Evolutionary conservation across 2,113 vertebrate species (phyloP), one percentile per base, ranked within the genome.

Genomic region (Crotalus helleri): DNA sequence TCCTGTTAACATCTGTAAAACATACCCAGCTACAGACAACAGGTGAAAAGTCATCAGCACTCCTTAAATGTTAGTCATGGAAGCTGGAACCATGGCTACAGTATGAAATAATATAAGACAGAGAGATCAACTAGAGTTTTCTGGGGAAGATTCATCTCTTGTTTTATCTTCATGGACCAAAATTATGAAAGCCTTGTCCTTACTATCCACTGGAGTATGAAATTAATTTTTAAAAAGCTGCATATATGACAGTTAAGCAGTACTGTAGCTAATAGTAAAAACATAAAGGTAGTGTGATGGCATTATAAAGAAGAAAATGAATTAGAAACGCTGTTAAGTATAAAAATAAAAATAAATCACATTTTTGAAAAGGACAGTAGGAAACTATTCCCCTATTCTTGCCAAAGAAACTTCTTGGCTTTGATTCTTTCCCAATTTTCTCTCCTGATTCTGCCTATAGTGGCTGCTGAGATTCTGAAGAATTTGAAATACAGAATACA

Each of bases 221-320:
- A 90, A 92, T 59, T 90, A 74, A 7, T 33, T 90, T 89, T 92
- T 85, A 92, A 89, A 64, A 85, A 92, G 39, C 19, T 33, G 24
- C 46, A 85, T 90, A 15, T 88, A 57, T 92, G 26, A 55, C 15
- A n/a, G 57, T 90, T 21, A 69, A 81, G 29, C 19, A 85, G 19
- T 85, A n/a, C 57, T 46, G 49, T 49, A 85, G 17, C 17, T 85
- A 64, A 92, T 89, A 89, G 54, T 58, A 55, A 87, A 88, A 58
- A 88, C 17, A 49, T 69, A 59, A 58, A 49, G 17, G 21, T 23
- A 26, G 39, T 26, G 24, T 33, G 64, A 85, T 58, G 39, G 54
- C 33, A 57, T 57, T 92, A 92, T 24, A 53, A 57, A 74, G 21
- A 92, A 51, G 64, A 51, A 58, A 90, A 51, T 21, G 54, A 59